Conservation (phyloP, 35 echinoderm and acorn worm species). For the Patiria miniata region DNA sequence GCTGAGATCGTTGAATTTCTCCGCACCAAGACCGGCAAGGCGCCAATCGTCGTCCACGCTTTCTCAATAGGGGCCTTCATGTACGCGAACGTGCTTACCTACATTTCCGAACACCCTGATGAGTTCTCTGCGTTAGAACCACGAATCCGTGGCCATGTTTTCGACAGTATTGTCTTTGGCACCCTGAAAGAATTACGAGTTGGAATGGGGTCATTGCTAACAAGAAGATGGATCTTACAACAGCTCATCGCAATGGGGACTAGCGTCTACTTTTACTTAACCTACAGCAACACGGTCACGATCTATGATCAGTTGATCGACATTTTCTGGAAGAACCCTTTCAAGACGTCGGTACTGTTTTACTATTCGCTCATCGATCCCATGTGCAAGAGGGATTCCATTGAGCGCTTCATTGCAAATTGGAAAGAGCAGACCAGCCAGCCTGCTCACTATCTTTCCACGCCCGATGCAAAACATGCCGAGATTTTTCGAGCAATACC, state of each 20-base stretch:
- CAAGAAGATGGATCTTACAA: slow-evolving; percentile 33
- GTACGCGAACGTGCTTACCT: slow-evolving; percentile 38
- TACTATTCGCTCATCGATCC: slow-evolving; percentile 35
- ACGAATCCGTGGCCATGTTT: slow-evolving; percentile 59
- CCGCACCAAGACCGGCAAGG: neutral
- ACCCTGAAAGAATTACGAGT: slow-evolving; percentile 41
- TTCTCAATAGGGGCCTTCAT: slow-evolving; percentile 75
- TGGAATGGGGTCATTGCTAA: slow-evolving; percentile 30
- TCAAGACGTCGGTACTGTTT: slow-evolving; percentile 33
- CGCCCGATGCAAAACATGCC: neutral
- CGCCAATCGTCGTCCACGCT: slow-evolving; percentile 56
- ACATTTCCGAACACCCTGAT: neutral
- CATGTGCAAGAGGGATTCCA: slow-evolving; percentile 32
- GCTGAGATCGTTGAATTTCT: slow-evolving; percentile 43
- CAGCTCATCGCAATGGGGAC: neutral
- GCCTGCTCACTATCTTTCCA: neutral
- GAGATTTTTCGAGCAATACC: neutral
- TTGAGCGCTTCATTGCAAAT: slow-evolving; percentile 7
- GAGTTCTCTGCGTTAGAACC: slow-evolving; percentile 5
- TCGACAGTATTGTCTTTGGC: slow-evolving; percentile 70
- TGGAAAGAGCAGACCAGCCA: slow-evolving; percentile 31
- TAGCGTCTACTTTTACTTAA: slow-evolving; percentile 49
- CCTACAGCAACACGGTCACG: slow-evolving; percentile 38
- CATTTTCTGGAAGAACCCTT: slow-evolving; percentile 48
- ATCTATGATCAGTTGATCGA: neutral